Evolutionary conservation across 2,888 invertebrate species (phyloP).

Genomic region (Aleiodes leptofemur): DNA sequence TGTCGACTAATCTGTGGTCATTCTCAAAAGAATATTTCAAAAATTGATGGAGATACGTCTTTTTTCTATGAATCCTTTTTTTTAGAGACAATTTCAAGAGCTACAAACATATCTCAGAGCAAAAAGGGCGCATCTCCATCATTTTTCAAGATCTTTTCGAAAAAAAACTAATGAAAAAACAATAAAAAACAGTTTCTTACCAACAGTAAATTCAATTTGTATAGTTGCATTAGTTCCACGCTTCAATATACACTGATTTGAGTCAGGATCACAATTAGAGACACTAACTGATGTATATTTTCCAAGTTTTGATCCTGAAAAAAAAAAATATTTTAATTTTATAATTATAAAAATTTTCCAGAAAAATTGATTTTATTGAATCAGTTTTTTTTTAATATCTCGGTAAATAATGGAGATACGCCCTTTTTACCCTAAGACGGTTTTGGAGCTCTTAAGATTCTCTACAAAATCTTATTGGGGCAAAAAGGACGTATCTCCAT

Average conservation of each 20-base stretch:
- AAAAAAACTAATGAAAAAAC: not conserved
- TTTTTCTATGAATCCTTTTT: not conserved
- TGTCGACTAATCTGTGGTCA: too few species aligned
- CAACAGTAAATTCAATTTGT: conserved; percentile 79
- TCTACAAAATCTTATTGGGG: too few species aligned
- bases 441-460: too few species aligned
- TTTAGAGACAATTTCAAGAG: too few species aligned
- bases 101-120: too few species aligned
- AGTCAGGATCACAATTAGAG: conserved; percentile 79
- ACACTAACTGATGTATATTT: conserved; percentile 78
- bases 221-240: conserved; percentile 82
- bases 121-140: not conserved
- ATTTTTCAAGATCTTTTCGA: not conserved
- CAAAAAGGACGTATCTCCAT: too few species aligned
- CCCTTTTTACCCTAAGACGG: too few species aligned
- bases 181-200: conserved; percentile 75
- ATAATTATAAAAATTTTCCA: too few species aligned
- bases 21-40: not conserved
- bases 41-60: not conserved
- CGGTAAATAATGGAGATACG: too few species aligned
- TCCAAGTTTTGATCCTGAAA: conserved; percentile 80
- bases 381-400: too few species aligned
- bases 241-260: conserved; percentile 79
- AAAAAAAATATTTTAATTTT: conserved; percentile 34
- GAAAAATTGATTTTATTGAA: too few species aligned